Conservation (phyloP, 2,113 vertebrate species). For the Labrus mixtus region DNA sequence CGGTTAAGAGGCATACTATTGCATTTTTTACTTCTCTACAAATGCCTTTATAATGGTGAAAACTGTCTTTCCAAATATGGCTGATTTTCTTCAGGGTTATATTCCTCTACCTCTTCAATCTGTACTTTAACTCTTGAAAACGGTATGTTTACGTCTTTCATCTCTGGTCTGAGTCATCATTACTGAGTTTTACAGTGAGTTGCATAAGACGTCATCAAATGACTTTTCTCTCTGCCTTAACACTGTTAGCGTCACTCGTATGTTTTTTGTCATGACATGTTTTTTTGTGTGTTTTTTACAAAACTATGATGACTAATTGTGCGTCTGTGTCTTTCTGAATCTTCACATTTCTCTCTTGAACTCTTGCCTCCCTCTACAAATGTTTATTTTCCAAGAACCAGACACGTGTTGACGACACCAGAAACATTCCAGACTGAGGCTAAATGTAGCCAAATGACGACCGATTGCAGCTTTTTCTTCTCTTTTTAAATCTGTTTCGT, state of each 20-base stretch:
- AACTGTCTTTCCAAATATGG: too few relatives aligned
- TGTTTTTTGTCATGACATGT: slow-evolving; percentile 42
- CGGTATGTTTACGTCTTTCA: too few relatives aligned
- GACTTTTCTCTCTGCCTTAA: neutral
- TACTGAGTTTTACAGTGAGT: neutral
- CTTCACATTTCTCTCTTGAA: slow-evolving; percentile 8
- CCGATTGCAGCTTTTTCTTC: neutral
- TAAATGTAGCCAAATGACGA: slow-evolving; percentile 7
- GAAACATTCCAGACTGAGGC: neutral
- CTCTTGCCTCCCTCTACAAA: slow-evolving; percentile 25
- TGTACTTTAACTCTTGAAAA: too few relatives aligned
- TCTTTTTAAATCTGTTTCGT: neutral
- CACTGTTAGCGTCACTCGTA: slow-evolving; percentile 23
- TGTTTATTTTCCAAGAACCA: neutral
- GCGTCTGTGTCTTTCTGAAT: neutral
- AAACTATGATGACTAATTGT: slow-evolving; percentile 40
- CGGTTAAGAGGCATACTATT: too few relatives aligned
- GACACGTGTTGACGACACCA: slow-evolving; percentile 2
- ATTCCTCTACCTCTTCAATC: too few relatives aligned
- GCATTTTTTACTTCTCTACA: too few relatives aligned
- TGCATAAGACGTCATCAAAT: slow-evolving; percentile 13
- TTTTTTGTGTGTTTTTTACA: slow-evolving; percentile 49
- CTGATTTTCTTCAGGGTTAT: too few relatives aligned
- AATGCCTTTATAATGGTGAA: too few relatives aligned
- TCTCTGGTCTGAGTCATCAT: neutral